Conservation (phyloP, 2,113 vertebrate genomes). For the Hyla sarda region DNA sequence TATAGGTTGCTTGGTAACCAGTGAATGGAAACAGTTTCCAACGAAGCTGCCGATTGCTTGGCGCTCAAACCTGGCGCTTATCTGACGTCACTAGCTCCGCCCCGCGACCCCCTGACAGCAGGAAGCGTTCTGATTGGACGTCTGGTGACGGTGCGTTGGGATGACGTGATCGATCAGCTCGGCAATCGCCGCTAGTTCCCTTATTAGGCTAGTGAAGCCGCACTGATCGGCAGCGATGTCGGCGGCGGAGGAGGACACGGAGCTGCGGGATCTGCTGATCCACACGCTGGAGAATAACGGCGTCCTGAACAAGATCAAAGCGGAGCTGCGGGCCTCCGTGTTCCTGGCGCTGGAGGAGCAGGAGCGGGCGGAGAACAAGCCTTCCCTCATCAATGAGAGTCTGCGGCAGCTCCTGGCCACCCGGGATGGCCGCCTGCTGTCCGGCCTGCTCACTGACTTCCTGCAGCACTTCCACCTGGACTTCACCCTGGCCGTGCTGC, state of each 20-base stretch:
- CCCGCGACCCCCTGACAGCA: not conserved
- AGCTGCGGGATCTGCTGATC: constrained; percentile 54
- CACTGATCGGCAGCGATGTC: constrained; percentile 25
- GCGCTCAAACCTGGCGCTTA: constrained; percentile 32
- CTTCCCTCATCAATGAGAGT: constrained; percentile 89
- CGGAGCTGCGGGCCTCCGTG: constrained; percentile 50
- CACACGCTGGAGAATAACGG: constrained; percentile 51
- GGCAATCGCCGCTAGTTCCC: not conserved
- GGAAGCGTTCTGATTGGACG: not conserved
- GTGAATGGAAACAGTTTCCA: not conserved
- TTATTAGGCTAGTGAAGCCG: too few relatives aligned
- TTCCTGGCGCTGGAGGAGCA: constrained; percentile 55
- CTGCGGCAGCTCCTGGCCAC: constrained; percentile 89
- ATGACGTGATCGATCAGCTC: not conserved
- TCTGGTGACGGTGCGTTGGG: not conserved
- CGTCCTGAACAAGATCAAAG: constrained; percentile 54
- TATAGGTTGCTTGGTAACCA: not conserved
- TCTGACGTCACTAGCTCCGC: not conserved
- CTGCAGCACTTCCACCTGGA: constrained; percentile 93
- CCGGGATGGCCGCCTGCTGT: constrained; percentile 87
- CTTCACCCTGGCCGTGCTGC: constrained; percentile 93
- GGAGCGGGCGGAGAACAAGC: constrained; percentile 78
- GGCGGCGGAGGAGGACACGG: constrained; percentile 53
- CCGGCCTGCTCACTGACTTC: constrained; percentile 90
- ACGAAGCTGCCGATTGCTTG: not conserved